Conservation (phyloP, 1,140 invertebrate genomes). For the Heliconius eleuchia region DNA sequence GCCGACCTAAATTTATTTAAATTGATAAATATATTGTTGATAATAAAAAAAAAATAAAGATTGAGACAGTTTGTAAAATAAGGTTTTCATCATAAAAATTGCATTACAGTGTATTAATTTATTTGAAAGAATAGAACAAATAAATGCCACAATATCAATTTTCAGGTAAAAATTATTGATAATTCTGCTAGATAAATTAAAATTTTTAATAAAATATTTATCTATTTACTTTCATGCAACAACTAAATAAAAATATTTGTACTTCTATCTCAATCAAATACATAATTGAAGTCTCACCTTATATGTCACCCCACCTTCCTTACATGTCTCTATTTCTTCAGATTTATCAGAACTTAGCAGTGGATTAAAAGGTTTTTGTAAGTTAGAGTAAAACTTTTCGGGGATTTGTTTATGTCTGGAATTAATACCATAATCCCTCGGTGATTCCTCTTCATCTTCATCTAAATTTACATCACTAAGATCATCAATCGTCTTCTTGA, state of each 20-base stretch:
- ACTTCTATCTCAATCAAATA: neutral
- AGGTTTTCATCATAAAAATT: too few relatives aligned
- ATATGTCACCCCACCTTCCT: conserved; percentile 66
- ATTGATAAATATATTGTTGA: neutral
- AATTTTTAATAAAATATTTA: too few relatives aligned
- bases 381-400: conserved; percentile 71
- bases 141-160: too few relatives aligned
- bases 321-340: conserved; percentile 63
- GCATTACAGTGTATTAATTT: too few relatives aligned
- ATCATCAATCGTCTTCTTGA: conserved; percentile 57
- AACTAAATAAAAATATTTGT: too few relatives aligned
- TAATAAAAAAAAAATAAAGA: too few relatives aligned
- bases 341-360: conserved; percentile 55
- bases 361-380: conserved; percentile 68
- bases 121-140: too few relatives aligned
- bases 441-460: conserved; percentile 65
- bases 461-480: conserved; percentile 73
- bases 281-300: conserved; percentile 54
- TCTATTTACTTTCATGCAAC: too few relatives aligned
- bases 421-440: conserved; percentile 45
- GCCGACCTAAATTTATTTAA: conserved; percentile 73
- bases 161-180: too few relatives aligned
- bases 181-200: too few relatives aligned
- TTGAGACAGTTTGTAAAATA: too few relatives aligned
- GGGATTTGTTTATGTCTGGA: conserved; percentile 58